Evolutionary conservation across 2,113 vertebrate genomes (phyloP).

Genomic region (Carlito syrichta): DNA sequence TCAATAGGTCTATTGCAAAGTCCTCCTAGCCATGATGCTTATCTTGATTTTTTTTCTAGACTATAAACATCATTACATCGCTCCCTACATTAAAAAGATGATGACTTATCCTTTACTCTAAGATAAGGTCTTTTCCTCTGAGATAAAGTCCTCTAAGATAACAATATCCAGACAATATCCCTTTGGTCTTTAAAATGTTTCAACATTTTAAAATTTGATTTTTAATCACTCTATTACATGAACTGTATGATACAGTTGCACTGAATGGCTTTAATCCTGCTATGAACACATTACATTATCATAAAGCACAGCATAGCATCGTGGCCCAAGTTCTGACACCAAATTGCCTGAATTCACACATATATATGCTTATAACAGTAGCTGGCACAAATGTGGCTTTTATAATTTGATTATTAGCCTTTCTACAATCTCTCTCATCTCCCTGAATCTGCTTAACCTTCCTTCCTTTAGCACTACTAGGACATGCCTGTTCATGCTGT

Average conservation of each 20-base stretch:
- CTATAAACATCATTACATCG: background rate
- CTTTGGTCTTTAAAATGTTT: no score
- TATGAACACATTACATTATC: background rate
- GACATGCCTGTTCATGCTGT: background rate
- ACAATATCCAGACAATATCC: no score
- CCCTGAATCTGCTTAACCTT: background rate
- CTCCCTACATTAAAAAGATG: background rate
- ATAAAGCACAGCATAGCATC: background rate
- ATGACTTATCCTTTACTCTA: background rate
- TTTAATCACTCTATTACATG: background rate
- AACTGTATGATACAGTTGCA: background rate
- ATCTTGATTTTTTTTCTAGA: background rate
- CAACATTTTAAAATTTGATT: no score
- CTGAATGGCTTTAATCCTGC: background rate
- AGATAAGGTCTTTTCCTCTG: background rate
- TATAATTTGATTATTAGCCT: background rate
- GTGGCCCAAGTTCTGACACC: background rate
- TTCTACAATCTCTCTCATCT: background rate
- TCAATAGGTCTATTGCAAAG: background rate
- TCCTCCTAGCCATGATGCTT: background rate
- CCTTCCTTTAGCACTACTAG: background rate
- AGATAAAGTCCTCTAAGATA: no score
- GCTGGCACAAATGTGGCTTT: background rate
- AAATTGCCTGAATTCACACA: background rate
- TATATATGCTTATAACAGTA: background rate